These are phyloP conservation scores for Thysanoteuthis rhombus DNA, from an alignment of 2,888 invertebrate genomes.

Conservation along the genomic window DNA sequence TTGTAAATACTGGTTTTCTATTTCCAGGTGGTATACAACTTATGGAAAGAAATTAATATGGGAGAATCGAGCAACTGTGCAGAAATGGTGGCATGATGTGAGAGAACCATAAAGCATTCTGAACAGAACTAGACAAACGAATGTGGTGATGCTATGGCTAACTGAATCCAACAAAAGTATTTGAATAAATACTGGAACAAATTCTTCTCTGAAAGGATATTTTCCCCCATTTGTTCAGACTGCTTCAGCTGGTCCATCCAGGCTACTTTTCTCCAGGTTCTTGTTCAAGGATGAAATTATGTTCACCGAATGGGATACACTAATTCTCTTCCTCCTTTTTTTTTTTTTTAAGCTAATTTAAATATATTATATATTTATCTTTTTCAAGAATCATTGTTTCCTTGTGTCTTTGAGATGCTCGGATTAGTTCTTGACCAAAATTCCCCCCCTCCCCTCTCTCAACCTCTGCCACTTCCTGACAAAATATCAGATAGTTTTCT, in stretches of 20 bases:
- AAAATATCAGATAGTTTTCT: too few relatives aligned
- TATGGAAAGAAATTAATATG: slow-evolving; percentile 30
- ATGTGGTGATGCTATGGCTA: background rate
- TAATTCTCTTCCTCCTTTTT: background rate
- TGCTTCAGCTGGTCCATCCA: background rate
- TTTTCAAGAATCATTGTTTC: too few relatives aligned
- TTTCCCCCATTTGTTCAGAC: too few relatives aligned
- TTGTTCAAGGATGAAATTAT: background rate
- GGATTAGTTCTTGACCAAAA: too few relatives aligned
- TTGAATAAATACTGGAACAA: background rate
- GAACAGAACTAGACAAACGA: background rate
- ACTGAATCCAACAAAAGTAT: background rate
- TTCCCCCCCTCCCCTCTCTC: too few relatives aligned
- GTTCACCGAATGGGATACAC: background rate
- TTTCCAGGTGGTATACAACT: slow-evolving; percentile 29
- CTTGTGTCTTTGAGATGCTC: too few relatives aligned
- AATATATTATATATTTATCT: too few relatives aligned
- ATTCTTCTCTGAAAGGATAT: too few relatives aligned
- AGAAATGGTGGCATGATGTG: slow-evolving; percentile 29
- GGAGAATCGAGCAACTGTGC: slow-evolving; percentile 12
- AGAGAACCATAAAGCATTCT: background rate
- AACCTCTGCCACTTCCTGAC: too few relatives aligned
- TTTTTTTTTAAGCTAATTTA: too few relatives aligned
- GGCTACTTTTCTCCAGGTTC: background rate
- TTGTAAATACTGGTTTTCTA: background rate